Evolutionary conservation across 2,888 invertebrate species (phyloP).

Genomic region (Patella depressa): DNA sequence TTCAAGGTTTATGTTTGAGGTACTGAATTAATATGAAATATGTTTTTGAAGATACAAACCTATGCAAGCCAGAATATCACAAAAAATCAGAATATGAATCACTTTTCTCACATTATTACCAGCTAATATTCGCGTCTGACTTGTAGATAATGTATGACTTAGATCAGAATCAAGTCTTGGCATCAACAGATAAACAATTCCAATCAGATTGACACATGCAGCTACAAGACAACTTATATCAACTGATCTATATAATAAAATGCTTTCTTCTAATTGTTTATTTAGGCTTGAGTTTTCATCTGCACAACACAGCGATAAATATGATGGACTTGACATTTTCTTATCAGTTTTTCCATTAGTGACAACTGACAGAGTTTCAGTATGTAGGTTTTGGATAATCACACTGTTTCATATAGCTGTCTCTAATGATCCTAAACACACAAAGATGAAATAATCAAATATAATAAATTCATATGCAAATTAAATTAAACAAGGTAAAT

Average conservation of each 20-base stretch:
- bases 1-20: too few relatives aligned
- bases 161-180: slow-evolving; percentile 26
- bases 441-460: too few relatives aligned
- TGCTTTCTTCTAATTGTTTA: neutral
- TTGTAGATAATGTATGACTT: neutral
- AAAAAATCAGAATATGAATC: slow-evolving; percentile 3
- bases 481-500: too few relatives aligned
- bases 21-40: neutral
- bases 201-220: slow-evolving; percentile 24
- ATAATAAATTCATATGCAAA: too few relatives aligned
- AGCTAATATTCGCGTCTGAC: slow-evolving; percentile 11
- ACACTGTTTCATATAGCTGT: too few relatives aligned
- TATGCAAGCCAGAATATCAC: slow-evolving; percentile 4
- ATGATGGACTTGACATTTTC: slow-evolving; percentile 19
- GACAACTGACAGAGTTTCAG: too few relatives aligned
- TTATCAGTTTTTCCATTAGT: neutral
- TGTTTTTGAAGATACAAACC: neutral
- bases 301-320: slow-evolving; percentile 18
- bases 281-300: slow-evolving; percentile 6
- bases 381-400: too few relatives aligned
- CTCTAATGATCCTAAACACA: too few relatives aligned
- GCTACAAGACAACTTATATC: slow-evolving; percentile 17
- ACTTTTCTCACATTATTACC: neutral
- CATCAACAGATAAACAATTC: slow-evolving; percentile 33
- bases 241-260: slow-evolving; percentile 6